A percentile compares a stretch with the other conserved stretches of the same genome.
These are phyloP conservation scores for Hypsopygia costalis DNA, from an alignment of 2,888 invertebrate genomes.

Conservation along the genomic window DNA sequence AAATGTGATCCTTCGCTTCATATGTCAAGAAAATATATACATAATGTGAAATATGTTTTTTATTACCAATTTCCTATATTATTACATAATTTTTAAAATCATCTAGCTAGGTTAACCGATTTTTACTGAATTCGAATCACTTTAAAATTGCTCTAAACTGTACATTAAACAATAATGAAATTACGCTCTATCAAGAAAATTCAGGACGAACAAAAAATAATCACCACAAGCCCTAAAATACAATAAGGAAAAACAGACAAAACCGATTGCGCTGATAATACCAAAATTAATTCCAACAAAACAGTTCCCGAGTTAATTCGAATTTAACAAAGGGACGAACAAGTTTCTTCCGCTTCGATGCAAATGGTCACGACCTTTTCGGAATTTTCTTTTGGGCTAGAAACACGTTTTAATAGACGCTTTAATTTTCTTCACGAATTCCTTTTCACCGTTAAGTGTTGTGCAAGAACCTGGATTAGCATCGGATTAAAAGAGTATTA, in stretches of 20 bases:
- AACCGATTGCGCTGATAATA: constrained; percentile 9
- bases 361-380: constrained; percentile 14
- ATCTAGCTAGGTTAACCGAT: no score
- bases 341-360: constrained; percentile 13
- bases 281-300: constrained; percentile 19
- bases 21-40: no score
- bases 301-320: constrained; percentile 14
- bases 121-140: no score
- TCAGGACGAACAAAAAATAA: background rate
- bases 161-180: no score
- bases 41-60: no score
- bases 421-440: constrained; percentile 20
- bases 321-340: constrained; percentile 13
- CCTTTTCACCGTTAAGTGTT: constrained; percentile 14
- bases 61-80: no score
- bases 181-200: no score
- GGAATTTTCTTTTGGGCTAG: constrained; percentile 18
- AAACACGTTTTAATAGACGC: constrained; percentile 20
- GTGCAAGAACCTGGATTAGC: constrained; percentile 10
- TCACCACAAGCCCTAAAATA: background rate
- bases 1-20: no score
- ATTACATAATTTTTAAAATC: no score
- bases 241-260: constrained; percentile 3
- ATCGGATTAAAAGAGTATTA: constrained; percentile 11
- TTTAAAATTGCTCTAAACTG: no score